Base-by-base conservation (phyloP, 2,797 vertebrate genomes). In the Crypturellus tataupa region DNA sequence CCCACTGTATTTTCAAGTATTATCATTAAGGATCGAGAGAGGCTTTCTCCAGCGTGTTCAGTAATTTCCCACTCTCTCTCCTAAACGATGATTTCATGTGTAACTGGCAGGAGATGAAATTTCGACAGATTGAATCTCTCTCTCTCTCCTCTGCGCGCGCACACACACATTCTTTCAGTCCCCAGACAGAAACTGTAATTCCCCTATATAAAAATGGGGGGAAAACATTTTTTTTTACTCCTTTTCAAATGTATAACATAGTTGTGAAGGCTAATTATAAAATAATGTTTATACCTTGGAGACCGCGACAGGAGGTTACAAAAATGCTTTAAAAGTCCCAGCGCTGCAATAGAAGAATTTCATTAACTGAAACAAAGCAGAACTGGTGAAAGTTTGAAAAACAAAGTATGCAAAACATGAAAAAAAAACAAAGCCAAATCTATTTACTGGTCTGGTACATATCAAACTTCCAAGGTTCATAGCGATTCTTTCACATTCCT, bases 201-300 rank as follows among this genome's bases (percentile, higher is more conserved):
- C 97, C 96, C 97, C 96, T 95, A 94, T 95, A 96, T 95, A 97
- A 97, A 97, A 97, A 96, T 91, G 91, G 97, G 81, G 96, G 93
- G 56, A 96, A 97, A 96, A 90, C 93, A 95, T 95, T 97, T 96
- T 97, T 97, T 85, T 85, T 97, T 97, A 83, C 89, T 72, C 94
- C 93, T 96, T 97, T 96, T 98, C 96, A 95, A 97, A 98, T 95
- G 97, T 97, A 97, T 97, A 98, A 97, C 95, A 96, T 98, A 98
- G 97, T 97, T 97, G 97, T 97, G 98, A 98, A 97, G 96, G 95
- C 97, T 98, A 98, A 98, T 98, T 98, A 98, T 98, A 97, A 98
- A 98, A 98, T 97, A 98, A 98, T 97, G 96, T 97, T 97, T 98
- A 98, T 97, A 96, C 98, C 98, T 97, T 96, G 93, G 98, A 98